Evolutionary conservation across 2,888 invertebrate genomes (phyloP), one percentile per base, ranked within the genome.

Genomic region (Venusia cambrica): DNA sequence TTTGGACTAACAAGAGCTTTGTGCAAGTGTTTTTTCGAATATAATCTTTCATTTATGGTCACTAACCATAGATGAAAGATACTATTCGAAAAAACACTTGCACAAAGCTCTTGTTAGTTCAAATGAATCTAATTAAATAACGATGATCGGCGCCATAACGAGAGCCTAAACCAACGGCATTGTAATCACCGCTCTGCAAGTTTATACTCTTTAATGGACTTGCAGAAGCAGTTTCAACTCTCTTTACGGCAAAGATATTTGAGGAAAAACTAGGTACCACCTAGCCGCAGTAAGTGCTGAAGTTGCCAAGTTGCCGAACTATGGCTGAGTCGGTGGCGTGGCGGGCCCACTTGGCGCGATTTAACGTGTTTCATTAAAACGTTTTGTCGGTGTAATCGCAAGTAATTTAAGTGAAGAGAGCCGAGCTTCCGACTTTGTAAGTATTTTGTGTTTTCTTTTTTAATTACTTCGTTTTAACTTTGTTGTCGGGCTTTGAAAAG

Each of bases 391-490:
- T 81, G 80, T 87, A 85, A 87, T 85, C 84, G 83, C 83, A 73
- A 87, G 84, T 85, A 83, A 85, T 85, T 85, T 85, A 84, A 85
- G 78, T 83, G 84, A 81, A 84, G 85, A 84, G 83, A 80, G 79
- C 76, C 75, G 74, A 74, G 81, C 83, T 84, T 84, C 85, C 83
- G 83, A 87, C 83, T 85, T 84, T 79, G 80, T 81, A 81, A 85
- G 84, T 81, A 85, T 85, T 85, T 83, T 85, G 83, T 83, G 81
- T 84, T 85, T 84, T 84, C 84, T 84, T 85, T 85, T 85, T 85
- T 87, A 87, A 84, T 85, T 85, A 85, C 84, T 83, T 85, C 80
- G 84, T 85, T 85, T 83, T 78, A 87, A 87, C 84, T 87, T 85
- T 79, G 84, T 81, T 83, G 81, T 69, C 67, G 71, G 72, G 74